Base-by-base conservation (phyloP, 2,797 vertebrate species). In the Eulemur coronatus region DNA sequence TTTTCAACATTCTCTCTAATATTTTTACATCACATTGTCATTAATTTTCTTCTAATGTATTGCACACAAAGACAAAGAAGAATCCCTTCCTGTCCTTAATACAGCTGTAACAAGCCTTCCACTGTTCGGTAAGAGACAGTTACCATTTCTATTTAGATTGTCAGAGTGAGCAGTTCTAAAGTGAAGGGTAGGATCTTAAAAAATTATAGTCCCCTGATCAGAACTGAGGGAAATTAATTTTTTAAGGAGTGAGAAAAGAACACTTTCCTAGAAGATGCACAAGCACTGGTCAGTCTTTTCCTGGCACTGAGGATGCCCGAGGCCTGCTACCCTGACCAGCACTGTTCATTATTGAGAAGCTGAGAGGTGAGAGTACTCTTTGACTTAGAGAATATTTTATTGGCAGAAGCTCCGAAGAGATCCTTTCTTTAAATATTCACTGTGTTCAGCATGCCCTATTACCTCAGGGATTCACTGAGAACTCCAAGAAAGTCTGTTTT, bases 331-430 rank as follows among this genome's bases (percentile, higher is more conserved):
- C 95, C 91, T 97, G 97, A 98, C 97, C 91, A 87, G 79, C 52
- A 57, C 26, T 76, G 96, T 98, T 96, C 97, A 98, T 98, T 98
- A 98, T 98, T 98, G 98, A 98, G 97, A 97, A 97, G 97, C 97
- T 97, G 98, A 91, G 50, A 95, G 91, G 97, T 94, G 91, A 96
- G 96, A 97, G 75, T 97, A 97, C 94, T 97, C 93, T 87, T 97
- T 98, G 95, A 98, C 95, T 98, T 97, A 96, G 85, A 98, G 96
- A 98, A 98, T 98, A 98, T 98, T 98, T 98, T 98, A 98, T 97
- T 97, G 97, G 96, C 94, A 98, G 95, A 91, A 98, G 81, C 97
- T 98, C 97, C 84, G 22, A 98, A 98, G 98, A 97, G 95, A 95
- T 95, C 91, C 67, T 97, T 98, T 97, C 97, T 97, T 98, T 94